Evolutionary conservation across 2,888 invertebrate species (phyloP).

Genomic region (Sclerodermus sp.): DNA sequence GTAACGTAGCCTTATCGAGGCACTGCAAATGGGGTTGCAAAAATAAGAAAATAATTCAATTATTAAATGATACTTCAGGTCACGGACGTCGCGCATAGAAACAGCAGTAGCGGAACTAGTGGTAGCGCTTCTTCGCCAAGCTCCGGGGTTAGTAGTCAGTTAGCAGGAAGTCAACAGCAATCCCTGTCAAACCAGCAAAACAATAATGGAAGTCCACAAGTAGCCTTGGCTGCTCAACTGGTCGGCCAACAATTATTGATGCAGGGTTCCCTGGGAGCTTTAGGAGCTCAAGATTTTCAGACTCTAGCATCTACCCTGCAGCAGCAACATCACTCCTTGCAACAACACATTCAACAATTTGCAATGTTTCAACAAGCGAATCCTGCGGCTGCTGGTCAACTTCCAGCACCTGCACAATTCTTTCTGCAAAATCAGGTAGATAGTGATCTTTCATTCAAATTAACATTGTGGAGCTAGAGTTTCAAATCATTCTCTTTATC

Average conservation of each 20-base stretch:
- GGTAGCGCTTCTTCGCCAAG: slow-evolving; percentile 58
- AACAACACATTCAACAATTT: slow-evolving; percentile 68
- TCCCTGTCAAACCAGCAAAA: slow-evolving; percentile 31
- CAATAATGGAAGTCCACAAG: slow-evolving; percentile 47
- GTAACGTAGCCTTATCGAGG: too few species aligned
- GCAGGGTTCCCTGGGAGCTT: slow-evolving; percentile 50
- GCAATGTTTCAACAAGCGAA: slow-evolving; percentile 67
- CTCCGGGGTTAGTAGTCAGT: slow-evolving; percentile 58
- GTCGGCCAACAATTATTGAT: slow-evolving; percentile 56
- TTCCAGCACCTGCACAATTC: slow-evolving; percentile 70
- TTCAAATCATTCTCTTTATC: too few species aligned
- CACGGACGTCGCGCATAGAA: slow-evolving; percentile 58
- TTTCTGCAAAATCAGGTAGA: slow-evolving; percentile 75
- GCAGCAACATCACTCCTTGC: slow-evolving; percentile 66
- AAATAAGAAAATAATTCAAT: too few species aligned
- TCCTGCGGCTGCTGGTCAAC: slow-evolving; percentile 58
- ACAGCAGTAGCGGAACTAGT: slow-evolving; percentile 57
- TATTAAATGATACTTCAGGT: slow-evolving; percentile 41
- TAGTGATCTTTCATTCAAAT: slow-evolving; percentile 1
- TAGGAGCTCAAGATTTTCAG: slow-evolving; percentile 54
- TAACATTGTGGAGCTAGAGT: too few species aligned
- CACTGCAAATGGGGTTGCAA: too few species aligned
- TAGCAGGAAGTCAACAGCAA: slow-evolving; percentile 52
- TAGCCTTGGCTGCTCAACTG: slow-evolving; percentile 53
- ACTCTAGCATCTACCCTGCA: slow-evolving; percentile 65